Evolutionary conservation across 2,888 invertebrate genomes (phyloP), one percentile per base, ranked within the genome.

Genomic region (Petrolisthes manimaculis): DNA sequence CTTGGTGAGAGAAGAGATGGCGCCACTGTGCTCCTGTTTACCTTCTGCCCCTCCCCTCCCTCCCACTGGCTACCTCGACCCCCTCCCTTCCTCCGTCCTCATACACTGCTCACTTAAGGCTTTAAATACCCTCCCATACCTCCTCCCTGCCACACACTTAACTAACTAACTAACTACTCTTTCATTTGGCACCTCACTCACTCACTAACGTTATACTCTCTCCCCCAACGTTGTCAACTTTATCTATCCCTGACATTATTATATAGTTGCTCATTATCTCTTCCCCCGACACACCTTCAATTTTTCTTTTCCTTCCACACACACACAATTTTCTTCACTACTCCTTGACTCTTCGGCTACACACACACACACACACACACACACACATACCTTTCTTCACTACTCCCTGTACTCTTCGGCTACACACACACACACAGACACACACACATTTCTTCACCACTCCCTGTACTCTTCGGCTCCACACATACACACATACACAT

Each of bases 331-430:
- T 21, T 67, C 61, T 21, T 56, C 81, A n/a, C 61, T 53, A 55
- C 12, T 69, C 71, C 54, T 51, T 51, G 69, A 69, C 83, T 83
- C 67, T 83, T 37, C 21, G 77, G 14, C 67, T n/a, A 67, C 67
- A 67, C 67, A 67, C 67, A 67, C 67, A 67, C 67, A 67, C 67
- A 67, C 67, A 67, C 67, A 67, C 67, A 67, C 67, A 67, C 67
- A 67, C 67, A 67, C 67, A 67, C 67, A 67, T 3, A 67, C 67
- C 1, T 67, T 14, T 12, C 9, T 54, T 9, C 24, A n/a, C 81
- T 2, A 80, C 21, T 53, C 53, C n/a, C 9, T 21, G 14, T 83
- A 12, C 53, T 53, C 21, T 53, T 80, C 80, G 9, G 12, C 67
- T 67, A 1, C 12, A 67, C 67, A 14, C n/a, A 14, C n/a, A 14